Base-by-base conservation (phyloP, 2,888 invertebrate species). In the Choreutis nemorana region DNA sequence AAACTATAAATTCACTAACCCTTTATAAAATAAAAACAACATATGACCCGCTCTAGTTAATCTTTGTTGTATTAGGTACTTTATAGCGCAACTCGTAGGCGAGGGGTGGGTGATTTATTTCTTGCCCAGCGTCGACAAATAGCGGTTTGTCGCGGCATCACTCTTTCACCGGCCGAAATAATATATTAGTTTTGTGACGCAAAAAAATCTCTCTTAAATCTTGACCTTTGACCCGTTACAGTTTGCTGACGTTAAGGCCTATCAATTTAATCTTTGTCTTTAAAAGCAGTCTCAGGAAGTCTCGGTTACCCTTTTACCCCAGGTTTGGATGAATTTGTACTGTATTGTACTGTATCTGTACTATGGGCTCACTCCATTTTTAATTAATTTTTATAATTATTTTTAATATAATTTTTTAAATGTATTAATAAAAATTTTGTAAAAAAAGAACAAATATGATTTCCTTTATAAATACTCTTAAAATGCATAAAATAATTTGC, bases 131-230 rank as follows among this genome's bases (percentile, higher is more conserved):
- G 49, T 67, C 72, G 70, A 75, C 68, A 75, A 77, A 73, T 72
- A 71, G 68, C 66, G 67, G 71, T 70, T 68, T 68, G 66, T 70
- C 66, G 63, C 56, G 54, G 57, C 63, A 67, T 70, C 66, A 65
- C 60, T 66, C 65, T 63, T 63, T 61, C 55, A 56, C 58, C 53
- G 55, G 55, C 50, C n/a, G 50, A 63, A 68, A 68, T 65, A 68
- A 67, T 61, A 60, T 65, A 59, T 61, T 58, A 52, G 39, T 50
- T 50, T 45, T 36, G 33, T 15, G 15, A 35, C 37, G 31, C 31
- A 33, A 35, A 54, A 29, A 53, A 55, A 36, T 34, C 35, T 33
- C 28, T 36, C 37, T 40, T 45, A 40, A 38, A 41, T 40, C 36
- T 34, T 28, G 26, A 33, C 26, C 31, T 11, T 26, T 16, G 15